phyloP scores from a whole-genome alignment of 2,888 invertebrate species.

The Actias luna region DNA sequence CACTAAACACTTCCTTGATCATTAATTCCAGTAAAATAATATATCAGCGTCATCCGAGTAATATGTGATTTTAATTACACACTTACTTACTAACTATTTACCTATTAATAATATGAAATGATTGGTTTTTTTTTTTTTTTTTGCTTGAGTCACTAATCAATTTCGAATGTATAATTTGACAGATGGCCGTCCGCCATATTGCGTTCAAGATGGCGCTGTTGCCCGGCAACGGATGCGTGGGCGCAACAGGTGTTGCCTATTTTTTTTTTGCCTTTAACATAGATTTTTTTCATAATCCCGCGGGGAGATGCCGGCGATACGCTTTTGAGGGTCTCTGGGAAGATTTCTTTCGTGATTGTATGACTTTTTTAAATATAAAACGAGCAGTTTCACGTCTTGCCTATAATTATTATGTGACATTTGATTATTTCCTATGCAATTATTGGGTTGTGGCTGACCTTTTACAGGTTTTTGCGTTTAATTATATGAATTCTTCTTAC shows the following conservation, averaged over 20 bases:
- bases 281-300: constrained; percentile 45
- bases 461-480: not conserved
- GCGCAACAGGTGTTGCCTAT: constrained; percentile 71
- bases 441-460: not conserved
- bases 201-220: constrained; percentile 59
- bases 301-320: constrained; percentile 57
- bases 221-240: constrained; percentile 66
- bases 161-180: constrained; percentile 69
- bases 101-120: not conserved
- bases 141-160: constrained; percentile 35
- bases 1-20: not conserved
- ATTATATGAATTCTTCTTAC: not conserved
- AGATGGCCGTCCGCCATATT: constrained; percentile 67
- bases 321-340: constrained; percentile 63
- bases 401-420: constrained; percentile 22
- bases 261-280: constrained; percentile 47
- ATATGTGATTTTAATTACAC: not conserved
- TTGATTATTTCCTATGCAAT: constrained; percentile 16
- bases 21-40: constrained; percentile 1
- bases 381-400: constrained; percentile 25
- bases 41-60: not conserved
- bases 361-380: constrained; percentile 27
- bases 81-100: not conserved
- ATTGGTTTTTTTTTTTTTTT: constrained; percentile 23
- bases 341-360: constrained; percentile 32